A percentile compares a stretch with the other conserved stretches of the same genome.
These are phyloP conservation scores for Riparia riparia DNA, from an alignment of 2,113 vertebrate species.

Conservation along the genomic window DNA sequence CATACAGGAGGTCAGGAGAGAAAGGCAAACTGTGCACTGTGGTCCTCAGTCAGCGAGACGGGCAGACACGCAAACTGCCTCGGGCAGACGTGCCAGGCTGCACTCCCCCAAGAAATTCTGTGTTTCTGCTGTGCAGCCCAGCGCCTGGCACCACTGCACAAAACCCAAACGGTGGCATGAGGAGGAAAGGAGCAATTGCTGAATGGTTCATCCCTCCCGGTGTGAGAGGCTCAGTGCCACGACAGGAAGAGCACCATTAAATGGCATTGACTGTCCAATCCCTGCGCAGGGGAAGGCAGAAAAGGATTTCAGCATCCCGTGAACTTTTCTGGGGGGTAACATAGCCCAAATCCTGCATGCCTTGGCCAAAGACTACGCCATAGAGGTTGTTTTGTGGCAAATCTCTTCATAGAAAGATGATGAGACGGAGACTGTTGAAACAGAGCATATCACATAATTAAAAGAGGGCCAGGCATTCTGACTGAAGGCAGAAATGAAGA, in stretches of 20 bases:
- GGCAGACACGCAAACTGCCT: accelerated
- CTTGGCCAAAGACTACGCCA: not conserved
- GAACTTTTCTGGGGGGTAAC: not conserved
- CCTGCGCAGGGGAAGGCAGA: not conserved
- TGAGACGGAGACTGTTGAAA: constrained; percentile 5
- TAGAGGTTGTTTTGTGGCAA: not conserved
- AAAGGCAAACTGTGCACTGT: not conserved
- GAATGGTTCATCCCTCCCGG: not conserved
- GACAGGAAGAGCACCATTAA: not conserved
- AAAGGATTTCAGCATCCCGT: not conserved
- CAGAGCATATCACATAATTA: not conserved
- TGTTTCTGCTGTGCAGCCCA: not conserved
- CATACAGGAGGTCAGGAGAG: not conserved
- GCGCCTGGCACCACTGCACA: not conserved
- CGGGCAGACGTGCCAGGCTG: not conserved
- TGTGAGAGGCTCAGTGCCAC: not conserved
- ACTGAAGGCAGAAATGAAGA: not conserved
- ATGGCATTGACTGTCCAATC: not conserved
- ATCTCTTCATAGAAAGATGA: not conserved
- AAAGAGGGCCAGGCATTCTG: not conserved
- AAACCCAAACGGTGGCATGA: accelerated
- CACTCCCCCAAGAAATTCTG: not conserved
- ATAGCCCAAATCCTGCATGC: not conserved
- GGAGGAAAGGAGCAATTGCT: not conserved
- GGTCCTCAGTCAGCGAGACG: not conserved